phyloP scores from a whole-genome alignment of 2,888 invertebrate genomes.

The Erpobdella octoculata region DNA sequence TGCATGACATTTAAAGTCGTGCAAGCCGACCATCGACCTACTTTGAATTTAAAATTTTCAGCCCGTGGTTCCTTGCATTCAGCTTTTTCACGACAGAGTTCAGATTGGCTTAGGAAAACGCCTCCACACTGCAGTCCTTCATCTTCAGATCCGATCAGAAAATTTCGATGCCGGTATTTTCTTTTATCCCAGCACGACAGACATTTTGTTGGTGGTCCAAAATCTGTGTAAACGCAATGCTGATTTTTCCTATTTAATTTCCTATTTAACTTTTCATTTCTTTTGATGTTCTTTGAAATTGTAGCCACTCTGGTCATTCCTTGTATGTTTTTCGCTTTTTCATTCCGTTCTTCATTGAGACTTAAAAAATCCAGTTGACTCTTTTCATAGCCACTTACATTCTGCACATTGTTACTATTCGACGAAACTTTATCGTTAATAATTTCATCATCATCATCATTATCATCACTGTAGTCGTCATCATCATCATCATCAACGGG shows the following conservation, averaged over 20 bases:
- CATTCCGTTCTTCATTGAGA: too few species aligned
- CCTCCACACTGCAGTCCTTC: slow-evolving; percentile 30
- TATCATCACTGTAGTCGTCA: too few species aligned
- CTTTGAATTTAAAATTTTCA: slow-evolving; percentile 29
- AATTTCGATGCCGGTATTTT: slow-evolving; percentile 28
- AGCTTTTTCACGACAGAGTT: slow-evolving; percentile 18
- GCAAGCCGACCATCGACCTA: slow-evolving; percentile 31
- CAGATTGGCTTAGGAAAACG: slow-evolving; percentile 21
- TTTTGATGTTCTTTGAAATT: neutral
- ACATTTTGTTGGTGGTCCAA: slow-evolving; percentile 38
- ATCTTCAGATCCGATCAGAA: slow-evolving; percentile 29
- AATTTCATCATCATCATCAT: slow-evolving; percentile 44
- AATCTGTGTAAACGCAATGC: slow-evolving; percentile 34
- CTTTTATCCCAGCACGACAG: slow-evolving; percentile 32
- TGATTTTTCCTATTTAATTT: too few species aligned
- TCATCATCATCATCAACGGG: neutral
- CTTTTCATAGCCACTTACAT: neutral
- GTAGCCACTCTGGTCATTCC: neutral
- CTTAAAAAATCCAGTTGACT: too few species aligned
- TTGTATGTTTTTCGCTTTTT: slow-evolving; percentile 26
- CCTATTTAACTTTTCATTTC: slow-evolving; percentile 17
- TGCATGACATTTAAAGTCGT: slow-evolving; percentile 28
- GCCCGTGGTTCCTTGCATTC: slow-evolving; percentile 29
- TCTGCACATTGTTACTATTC: neutral
- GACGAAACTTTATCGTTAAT: slow-evolving; percentile 7